Base-by-base conservation (phyloP, 2,113 vertebrate genomes). In the Brienomyrus brachyistius region DNA sequence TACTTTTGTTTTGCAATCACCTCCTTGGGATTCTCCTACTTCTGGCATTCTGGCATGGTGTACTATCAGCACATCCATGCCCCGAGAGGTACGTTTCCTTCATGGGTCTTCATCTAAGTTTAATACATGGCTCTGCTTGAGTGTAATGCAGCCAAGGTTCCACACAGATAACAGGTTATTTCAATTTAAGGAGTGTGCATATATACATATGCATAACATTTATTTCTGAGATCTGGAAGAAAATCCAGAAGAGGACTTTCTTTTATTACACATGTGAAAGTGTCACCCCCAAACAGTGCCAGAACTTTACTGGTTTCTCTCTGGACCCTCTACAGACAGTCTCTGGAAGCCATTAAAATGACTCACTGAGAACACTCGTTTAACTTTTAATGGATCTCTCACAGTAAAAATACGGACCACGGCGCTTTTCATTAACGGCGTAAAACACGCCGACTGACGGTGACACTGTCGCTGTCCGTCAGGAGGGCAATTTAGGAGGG, bases 381-480 rank as follows among this genome's bases (percentile, higher is more conserved):
- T 88, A 35, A 86, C 70, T 89, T 89, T 86, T 87, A 88, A 87
- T 51, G 45, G 86, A 62, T 62, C 62, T 82, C 87, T 86, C n/a
- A 43, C 27, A 89, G 91, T 40, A 88, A 35, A 50, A 62, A 90
- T 35, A 80, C 52, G n/a, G 31, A 43, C 45, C 77, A 4, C 7
- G 87, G 77, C 70, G 85, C 83, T 51, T 66, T 85, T 56, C 88
- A 92, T 88, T 51, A 21, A 23, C 80, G 84, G 89, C 27, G 43
- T 52, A 87, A 90, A 91, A 92, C 83, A 54, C 56, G 54, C 88
- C 86, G 47, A 82, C 89, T 88, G 51, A 82, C 56, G 90, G 86
- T 40, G 15, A 91, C 52, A 35, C 87, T 35, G 50, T 89, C 43
- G 13, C 56, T 88, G 88, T 74, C 51, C 45, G 19, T 82, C 70